phyloP scores from a whole-genome alignment of 2,797 vertebrate genomes.

The Esox lucius region DNA sequence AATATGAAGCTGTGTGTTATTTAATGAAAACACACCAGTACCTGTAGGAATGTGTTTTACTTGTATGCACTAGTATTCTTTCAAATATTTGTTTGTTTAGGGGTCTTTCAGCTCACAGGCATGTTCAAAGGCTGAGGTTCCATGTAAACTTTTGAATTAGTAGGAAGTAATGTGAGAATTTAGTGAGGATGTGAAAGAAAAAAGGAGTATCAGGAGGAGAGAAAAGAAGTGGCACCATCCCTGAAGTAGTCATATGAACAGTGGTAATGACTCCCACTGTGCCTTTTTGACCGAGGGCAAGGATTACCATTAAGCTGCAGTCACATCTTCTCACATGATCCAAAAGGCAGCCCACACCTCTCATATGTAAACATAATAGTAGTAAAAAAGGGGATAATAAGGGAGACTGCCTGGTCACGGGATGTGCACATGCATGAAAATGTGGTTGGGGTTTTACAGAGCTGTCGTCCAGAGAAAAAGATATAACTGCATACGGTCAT shows the following conservation, averaged over 20 bases:
- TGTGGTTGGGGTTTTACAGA: constrained; percentile 4
- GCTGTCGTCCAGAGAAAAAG: background rate
- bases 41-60: too few species aligned
- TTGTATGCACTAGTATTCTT: background rate
- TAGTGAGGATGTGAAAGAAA: background rate
- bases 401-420: constrained; percentile 45
- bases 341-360: background rate
- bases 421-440: constrained; percentile 25
- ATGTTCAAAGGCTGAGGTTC: background rate
- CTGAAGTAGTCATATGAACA: constrained; percentile 58
- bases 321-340: constrained; percentile 77
- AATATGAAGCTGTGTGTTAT: too few species aligned
- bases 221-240: background rate
- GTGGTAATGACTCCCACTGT: constrained; percentile 65
- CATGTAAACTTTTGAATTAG: background rate
- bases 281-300: constrained; percentile 67
- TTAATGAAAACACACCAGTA: background rate
- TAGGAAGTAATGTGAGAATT: background rate
- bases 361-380: background rate
- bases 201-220: constrained; percentile 13
- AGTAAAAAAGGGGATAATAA: background rate
- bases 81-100: background rate
- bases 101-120: background rate
- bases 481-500: too few species aligned
- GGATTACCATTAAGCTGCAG: constrained; percentile 72